Percentiles rank a stretch among this genome's conserved stretches.
Conservation (phyloP, 2,797 vertebrate genomes). For the Setipinna tenuifilis region DNA sequence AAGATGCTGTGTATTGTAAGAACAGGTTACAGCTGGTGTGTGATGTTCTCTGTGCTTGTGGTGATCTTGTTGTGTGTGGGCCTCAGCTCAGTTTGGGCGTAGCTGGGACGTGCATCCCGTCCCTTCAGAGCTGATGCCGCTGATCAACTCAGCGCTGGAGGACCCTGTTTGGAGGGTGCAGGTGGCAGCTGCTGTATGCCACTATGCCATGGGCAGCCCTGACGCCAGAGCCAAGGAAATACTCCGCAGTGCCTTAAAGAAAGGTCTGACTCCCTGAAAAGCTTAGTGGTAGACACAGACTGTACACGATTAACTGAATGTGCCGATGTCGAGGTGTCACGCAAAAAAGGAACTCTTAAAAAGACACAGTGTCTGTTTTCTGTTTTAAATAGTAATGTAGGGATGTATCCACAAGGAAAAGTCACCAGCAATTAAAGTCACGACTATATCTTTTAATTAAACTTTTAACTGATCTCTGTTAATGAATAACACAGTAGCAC, state of each 20-base stretch:
- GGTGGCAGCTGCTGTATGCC: slow-evolving; percentile 75
- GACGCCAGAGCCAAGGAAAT: slow-evolving; percentile 62
- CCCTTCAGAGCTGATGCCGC: slow-evolving; percentile 61
- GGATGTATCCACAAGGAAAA: background rate
- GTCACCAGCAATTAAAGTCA: background rate
- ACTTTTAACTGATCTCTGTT: background rate
- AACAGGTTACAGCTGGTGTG: no score
- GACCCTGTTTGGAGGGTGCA: slow-evolving; percentile 66
- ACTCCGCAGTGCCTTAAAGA: slow-evolving; percentile 61
- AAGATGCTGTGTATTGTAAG: no score
- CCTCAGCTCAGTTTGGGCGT: slow-evolving; percentile 39
- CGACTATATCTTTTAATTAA: background rate
- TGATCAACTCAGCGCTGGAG: slow-evolving; percentile 63
- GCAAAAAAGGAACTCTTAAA: no score
- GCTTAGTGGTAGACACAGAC: no score
- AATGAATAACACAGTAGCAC: background rate
- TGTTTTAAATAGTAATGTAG: background rate
- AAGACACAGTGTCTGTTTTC: background rate
- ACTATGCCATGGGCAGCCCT: slow-evolving; percentile 62
- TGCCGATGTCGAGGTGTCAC: no score
- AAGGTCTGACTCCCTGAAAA: slow-evolving; percentile 59
- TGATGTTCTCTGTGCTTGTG: no score
- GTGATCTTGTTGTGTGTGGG: no score
- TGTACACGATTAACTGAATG: no score
- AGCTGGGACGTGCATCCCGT: slow-evolving; percentile 51